Conservation (phyloP, 2,797 vertebrate species). For the Spheniscus humboldti region DNA sequence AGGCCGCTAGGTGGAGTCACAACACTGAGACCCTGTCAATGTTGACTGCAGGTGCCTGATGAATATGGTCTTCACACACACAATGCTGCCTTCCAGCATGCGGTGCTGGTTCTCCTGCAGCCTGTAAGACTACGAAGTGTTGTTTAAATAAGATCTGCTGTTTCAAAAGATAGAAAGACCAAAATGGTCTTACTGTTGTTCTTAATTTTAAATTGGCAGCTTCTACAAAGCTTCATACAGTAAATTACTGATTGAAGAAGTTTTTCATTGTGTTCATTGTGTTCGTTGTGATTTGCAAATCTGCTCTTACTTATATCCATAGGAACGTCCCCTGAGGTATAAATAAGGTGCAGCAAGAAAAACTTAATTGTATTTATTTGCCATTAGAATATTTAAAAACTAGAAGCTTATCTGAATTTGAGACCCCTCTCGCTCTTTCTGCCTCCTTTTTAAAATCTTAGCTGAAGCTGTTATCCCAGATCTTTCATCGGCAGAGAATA, state of each 20-base stretch:
- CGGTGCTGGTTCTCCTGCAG: neutral
- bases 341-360: neutral
- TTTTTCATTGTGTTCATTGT: neutral
- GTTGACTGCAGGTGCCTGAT: rapidly evolving
- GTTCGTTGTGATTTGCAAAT: neutral
- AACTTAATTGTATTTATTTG: neutral
- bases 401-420: neutral
- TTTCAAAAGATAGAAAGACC: neutral
- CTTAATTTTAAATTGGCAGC: neutral
- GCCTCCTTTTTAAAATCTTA: neutral
- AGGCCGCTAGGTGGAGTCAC: neutral
- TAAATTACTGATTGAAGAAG: neutral
- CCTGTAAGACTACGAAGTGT: neutral
- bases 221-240: neutral
- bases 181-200: neutral
- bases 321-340: neutral
- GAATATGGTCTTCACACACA: rapidly evolving
- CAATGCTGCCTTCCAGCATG: neutral
- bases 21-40: neutral
- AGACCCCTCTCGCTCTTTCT: neutral
- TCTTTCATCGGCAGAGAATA: neutral
- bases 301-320: neutral
- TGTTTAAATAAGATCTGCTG: neutral
- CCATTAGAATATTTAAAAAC: neutral
- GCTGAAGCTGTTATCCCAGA: neutral